Conservation (phyloP, 2,888 invertebrate species). For the Pseudococcus jackbeardsleyi region DNA sequence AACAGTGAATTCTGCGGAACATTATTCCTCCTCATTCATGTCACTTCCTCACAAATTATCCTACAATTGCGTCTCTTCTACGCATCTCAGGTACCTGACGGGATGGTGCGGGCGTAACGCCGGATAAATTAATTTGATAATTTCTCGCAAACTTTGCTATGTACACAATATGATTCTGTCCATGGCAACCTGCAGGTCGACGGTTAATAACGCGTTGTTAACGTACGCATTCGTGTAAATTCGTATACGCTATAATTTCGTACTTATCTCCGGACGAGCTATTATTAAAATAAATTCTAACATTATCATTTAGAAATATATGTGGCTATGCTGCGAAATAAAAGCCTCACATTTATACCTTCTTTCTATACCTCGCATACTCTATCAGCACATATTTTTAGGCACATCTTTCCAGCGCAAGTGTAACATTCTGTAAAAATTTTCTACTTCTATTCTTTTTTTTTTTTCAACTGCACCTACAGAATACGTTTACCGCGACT, state of each 20-base stretch:
- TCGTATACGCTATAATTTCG: conserved; percentile 15
- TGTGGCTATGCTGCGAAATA: background rate
- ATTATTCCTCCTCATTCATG: background rate
- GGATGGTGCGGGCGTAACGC: background rate
- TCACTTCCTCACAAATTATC: background rate
- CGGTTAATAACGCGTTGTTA: background rate
- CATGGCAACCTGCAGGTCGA: conserved; percentile 7
- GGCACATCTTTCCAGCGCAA: too few species aligned
- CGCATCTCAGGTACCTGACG: background rate
- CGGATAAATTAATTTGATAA: conserved; percentile 37
- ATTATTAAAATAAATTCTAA: conserved; percentile 39
- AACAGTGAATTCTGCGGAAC: background rate
- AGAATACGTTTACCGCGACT: background rate
- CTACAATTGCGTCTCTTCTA: background rate
- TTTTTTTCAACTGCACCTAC: background rate
- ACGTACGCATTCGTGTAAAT: conserved; percentile 4
- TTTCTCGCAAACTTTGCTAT: conserved; percentile 9
- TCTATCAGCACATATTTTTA: too few species aligned
- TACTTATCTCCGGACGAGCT: conserved; percentile 26
- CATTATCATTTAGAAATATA: conserved; percentile 13
- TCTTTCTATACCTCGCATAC: background rate
- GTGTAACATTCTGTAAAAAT: background rate
- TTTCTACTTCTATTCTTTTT: conserved; percentile 4
- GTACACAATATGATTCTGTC: background rate
- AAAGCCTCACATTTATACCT: conserved; percentile 10